phyloP scores from a whole-genome alignment of 2,113 vertebrate species.

The Lophius piscatorius region DNA sequence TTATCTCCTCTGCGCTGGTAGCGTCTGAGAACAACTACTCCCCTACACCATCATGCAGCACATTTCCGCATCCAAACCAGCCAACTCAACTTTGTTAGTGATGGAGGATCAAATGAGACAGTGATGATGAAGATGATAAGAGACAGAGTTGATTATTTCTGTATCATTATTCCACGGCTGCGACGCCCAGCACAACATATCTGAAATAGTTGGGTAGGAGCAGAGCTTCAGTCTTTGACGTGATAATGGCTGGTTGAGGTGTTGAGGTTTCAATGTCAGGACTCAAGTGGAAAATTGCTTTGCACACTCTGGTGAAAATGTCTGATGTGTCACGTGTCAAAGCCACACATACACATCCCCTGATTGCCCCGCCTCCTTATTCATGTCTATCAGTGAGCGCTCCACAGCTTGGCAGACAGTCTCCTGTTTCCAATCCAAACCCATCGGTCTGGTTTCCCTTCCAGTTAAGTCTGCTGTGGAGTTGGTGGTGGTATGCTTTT shows the following conservation, averaged over 20 bases:
- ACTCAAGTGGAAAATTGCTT: slow-evolving; percentile 75
- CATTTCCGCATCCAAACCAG: slow-evolving; percentile 9
- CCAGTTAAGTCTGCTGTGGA: slow-evolving; percentile 41
- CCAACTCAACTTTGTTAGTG: slow-evolving; percentile 6
- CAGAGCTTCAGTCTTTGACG: slow-evolving; percentile 59
- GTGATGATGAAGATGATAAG: slow-evolving; percentile 38
- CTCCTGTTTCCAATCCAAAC: slow-evolving; percentile 58
- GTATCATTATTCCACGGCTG: slow-evolving; percentile 49
- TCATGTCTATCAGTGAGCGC: slow-evolving; percentile 45
- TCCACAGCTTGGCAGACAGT: slow-evolving; percentile 42
- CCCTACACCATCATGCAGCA: slow-evolving; percentile 9
- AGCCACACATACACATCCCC: slow-evolving; percentile 3
- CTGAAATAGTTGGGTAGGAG: slow-evolving; percentile 54
- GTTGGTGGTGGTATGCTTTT: slow-evolving; percentile 51
- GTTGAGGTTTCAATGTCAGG: slow-evolving; percentile 64
- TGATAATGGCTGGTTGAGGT: slow-evolving; percentile 69
- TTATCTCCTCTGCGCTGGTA: slow-evolving; percentile 36
- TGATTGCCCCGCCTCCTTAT: slow-evolving; percentile 39
- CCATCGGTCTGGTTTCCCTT: slow-evolving; percentile 52
- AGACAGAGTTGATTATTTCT: slow-evolving; percentile 34
- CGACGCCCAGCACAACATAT: slow-evolving; percentile 36
- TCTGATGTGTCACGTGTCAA: slow-evolving; percentile 58
- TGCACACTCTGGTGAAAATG: slow-evolving; percentile 58
- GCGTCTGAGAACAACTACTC: slow-evolving; percentile 4
- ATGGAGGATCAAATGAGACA: slow-evolving; percentile 27